A percentile compares a stretch with the other conserved stretches of the same genome.
Evolutionary conservation across 2,113 vertebrate genomes (phyloP).

Genomic region (Bos javanicus): DNA sequence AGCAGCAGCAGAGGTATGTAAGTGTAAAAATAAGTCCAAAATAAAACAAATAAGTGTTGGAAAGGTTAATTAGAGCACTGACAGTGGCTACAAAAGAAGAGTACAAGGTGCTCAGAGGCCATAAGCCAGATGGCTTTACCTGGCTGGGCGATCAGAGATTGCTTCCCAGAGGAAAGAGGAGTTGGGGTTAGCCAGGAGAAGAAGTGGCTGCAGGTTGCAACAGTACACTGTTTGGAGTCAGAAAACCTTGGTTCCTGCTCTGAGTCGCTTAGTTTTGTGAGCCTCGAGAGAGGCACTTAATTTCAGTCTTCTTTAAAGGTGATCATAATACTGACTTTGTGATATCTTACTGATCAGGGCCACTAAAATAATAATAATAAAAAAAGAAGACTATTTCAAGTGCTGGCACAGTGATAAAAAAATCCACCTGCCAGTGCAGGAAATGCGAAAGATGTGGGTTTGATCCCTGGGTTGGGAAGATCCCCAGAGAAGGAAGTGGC

Average conservation of each 20-base stretch:
- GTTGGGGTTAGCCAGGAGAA: not conserved
- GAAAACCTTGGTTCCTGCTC: not conserved
- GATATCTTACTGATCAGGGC: not conserved
- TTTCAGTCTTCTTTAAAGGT: not conserved
- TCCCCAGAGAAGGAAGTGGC: not conserved
- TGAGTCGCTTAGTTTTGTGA: not conserved
- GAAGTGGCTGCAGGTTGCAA: not conserved
- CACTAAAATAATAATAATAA: not conserved
- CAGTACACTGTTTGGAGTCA: not conserved
- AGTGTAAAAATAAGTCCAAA: not conserved
- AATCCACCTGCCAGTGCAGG: not conserved
- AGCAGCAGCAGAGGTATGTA: not conserved
- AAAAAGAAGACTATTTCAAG: not conserved
- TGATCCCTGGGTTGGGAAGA: not conserved
- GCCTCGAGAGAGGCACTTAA: not conserved
- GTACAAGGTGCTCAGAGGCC: not conserved
- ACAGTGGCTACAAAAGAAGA: not conserved
- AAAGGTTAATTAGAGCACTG: not conserved
- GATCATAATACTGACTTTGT: not conserved
- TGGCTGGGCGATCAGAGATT: not conserved
- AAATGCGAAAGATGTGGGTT: not conserved
- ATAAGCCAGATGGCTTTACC: not conserved
- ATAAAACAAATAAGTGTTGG: not conserved
- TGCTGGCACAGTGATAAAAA: not conserved
- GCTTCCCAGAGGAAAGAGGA: not conserved